Evolutionary conservation across 2,888 invertebrate genomes (phyloP), one percentile per base, ranked within the genome.

Genomic region (Nyleta sp.): DNA sequence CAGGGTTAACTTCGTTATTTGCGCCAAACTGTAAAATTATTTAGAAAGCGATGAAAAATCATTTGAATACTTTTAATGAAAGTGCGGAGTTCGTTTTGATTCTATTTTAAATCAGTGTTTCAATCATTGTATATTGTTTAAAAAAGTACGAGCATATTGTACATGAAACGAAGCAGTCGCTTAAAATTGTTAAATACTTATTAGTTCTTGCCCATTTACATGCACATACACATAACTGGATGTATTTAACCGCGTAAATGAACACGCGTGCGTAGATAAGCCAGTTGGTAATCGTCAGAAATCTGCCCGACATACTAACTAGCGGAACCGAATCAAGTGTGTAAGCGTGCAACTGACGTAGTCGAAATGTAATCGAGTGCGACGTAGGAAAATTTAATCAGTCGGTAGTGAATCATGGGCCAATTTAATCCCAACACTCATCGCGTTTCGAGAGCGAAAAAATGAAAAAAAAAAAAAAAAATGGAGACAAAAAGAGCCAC

Each of bases 351-450:
- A 70, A 65, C 40, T 67, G 46, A 57, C 31, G 17, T 62, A 75
- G 40, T 73, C 13, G 18, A 40, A 65, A 64, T 64, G 55, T 79
- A 71, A 64, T 52, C 50, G 50, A 57, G 42, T 73, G 68, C 64
- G 48, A 72, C 31, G 35, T 48, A 78, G 67, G n/a, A 57, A 38
- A 67, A 28, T 67, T 60, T 70, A 70, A 62, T 65, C 50, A 64
- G 53, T 74, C 59, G 28, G 53, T 80, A 74, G 52, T 5, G 42
- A 48, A 68, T 72, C 62, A 60, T 57, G 70, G 52, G 75, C 60
- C 73, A 80, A 72, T 80, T 82, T 79, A 80, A 60, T 82, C 80
- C 60, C 82, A 80, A 64, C 82, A 80, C 77, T 83, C 80, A 65
- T 33, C 22, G 6, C 8, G 10, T 44, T 18, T 18, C 15, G n/a